Evolutionary conservation across 2,113 vertebrate genomes (phyloP), one percentile per base, ranked within the genome.

Genomic region (Microtus ochrogaster): DNA sequence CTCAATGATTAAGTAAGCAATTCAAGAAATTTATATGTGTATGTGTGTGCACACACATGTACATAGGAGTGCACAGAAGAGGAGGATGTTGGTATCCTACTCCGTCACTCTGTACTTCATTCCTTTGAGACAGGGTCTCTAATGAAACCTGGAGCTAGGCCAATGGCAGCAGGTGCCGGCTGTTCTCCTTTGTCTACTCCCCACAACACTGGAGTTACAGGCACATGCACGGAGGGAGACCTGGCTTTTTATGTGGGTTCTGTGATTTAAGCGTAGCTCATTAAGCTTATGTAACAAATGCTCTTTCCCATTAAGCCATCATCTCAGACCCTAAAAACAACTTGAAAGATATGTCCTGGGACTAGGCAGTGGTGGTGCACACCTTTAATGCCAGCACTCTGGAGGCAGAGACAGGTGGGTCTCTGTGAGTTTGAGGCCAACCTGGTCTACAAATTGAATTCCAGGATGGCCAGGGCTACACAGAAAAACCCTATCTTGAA

Each of bases 1-100:
- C 84, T 94, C 30, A 81, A 0, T 89, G 30, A 94, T 55, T 84
- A 88, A 92, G 26, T 89, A 97, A 96, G 9, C 72, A 89, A 10
- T 91, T 89, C 22, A 52, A 89, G 55, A 68, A 83, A 47, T 24
- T 58, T 58, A 2, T 81, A 8, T 55, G 28, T 41, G 44, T 9
- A 30, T 49, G 13, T 47, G 14, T 41, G 44, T 9, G 14, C 55
- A 14, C n/a, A 61, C 79, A 24, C 5, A 2, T 28, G 41, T 76
- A 28, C 24, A 2, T 82, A 61, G 30, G 41, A 66, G 41, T 66
- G 9, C 39, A 66, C 41, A 33, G 83, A 47, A 47, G 39, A 83
- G 58, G 26, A 47, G 26, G 17, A 47, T 66, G 41, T 47, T 85
- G 61, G n/a, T 66, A 63, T 12, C 26, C 39, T 84, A 28, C 24